Conservation (phyloP, 2,797 vertebrate genomes). For the Eptatretus atami region DNA sequence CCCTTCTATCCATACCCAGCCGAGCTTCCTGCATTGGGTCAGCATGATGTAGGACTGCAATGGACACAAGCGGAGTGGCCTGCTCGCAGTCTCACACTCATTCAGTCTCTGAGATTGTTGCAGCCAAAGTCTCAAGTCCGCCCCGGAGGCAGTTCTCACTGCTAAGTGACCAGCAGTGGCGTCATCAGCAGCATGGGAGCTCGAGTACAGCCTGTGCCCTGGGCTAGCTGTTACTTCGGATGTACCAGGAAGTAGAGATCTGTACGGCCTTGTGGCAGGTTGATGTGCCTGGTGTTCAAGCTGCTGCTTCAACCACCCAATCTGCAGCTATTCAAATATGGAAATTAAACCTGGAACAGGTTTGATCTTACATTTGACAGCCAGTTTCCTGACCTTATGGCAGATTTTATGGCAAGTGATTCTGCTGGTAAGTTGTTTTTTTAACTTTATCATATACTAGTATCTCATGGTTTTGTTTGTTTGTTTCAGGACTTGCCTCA, state of each 20-base stretch:
- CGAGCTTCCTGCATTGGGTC: slow-evolving; percentile 32
- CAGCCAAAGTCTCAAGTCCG: background rate
- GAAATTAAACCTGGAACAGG: slow-evolving; percentile 95
- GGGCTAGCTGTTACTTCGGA: slow-evolving; percentile 10
- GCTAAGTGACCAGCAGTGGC: slow-evolving; percentile 1
- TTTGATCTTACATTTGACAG: slow-evolving; percentile 98
- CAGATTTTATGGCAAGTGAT: slow-evolving; percentile 95
- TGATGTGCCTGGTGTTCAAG: slow-evolving; percentile 9
- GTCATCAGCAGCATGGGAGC: background rate
- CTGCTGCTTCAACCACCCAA: slow-evolving; percentile 7
- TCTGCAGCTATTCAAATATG: slow-evolving; percentile 26
- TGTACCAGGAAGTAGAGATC: slow-evolving; percentile 11
- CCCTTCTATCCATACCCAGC: slow-evolving; percentile 1
- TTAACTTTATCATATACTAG: no score
- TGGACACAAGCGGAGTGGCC: slow-evolving; percentile 16
- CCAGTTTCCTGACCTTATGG: slow-evolving; percentile 97
- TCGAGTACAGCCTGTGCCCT: background rate
- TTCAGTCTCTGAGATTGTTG: background rate
- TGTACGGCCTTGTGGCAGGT: slow-evolving; percentile 12
- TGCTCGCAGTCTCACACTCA: background rate
- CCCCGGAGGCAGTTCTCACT: slow-evolving; percentile 4
- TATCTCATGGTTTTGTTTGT: no score
- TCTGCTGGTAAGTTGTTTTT: background rate
- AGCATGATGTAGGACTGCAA: slow-evolving; percentile 13
- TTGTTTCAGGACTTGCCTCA: no score